These are phyloP conservation scores for Phallusia fumigata DNA, from an alignment of 23 tunicate species.

Conservation along the genomic window DNA sequence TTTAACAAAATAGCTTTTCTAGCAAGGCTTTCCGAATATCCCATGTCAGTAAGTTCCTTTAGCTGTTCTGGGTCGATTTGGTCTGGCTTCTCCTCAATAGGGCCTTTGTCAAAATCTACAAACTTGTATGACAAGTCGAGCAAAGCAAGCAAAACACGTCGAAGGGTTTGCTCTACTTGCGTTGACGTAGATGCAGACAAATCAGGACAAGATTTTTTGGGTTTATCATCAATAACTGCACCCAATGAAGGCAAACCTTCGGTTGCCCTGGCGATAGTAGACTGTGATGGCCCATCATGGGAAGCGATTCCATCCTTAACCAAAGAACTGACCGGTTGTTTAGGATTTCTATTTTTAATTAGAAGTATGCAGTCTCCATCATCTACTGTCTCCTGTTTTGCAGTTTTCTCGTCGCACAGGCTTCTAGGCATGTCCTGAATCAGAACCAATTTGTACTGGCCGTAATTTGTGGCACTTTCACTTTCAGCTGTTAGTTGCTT, in stretches of 20 bases:
- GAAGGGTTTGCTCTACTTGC: conserved; percentile 81
- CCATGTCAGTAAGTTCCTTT: conserved; percentile 64
- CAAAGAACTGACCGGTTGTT: conserved; percentile 40
- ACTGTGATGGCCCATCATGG: conserved; percentile 56
- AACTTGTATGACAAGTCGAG: conserved; percentile 91
- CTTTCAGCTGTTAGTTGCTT: conserved; percentile 46
- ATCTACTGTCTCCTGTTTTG: conserved; percentile 49
- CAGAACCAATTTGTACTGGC: conserved; percentile 48
- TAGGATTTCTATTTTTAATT: conserved; percentile 34
- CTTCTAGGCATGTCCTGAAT: conserved; percentile 26
- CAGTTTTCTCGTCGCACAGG: conserved; percentile 57
- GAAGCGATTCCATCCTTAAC: conserved; percentile 45
- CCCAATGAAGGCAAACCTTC: conserved; percentile 54
- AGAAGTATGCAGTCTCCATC: conserved; percentile 52
- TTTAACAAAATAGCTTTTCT: conserved; percentile 47
- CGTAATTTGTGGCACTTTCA: conserved; percentile 38
- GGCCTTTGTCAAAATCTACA: conserved; percentile 77
- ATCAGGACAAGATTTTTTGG: neutral
- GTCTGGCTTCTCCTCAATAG: neutral
- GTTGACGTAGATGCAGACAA: conserved; percentile 24
- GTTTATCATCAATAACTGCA: neutral
- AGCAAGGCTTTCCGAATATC: conserved; percentile 64
- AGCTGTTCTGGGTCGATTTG: conserved; percentile 5
- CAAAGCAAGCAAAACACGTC: conserved; percentile 78
- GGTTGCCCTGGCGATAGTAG: conserved; percentile 65